These are phyloP conservation scores for Hipparchia sbordonii DNA, from an alignment of 2,888 invertebrate species.

Conservation along the genomic window DNA sequence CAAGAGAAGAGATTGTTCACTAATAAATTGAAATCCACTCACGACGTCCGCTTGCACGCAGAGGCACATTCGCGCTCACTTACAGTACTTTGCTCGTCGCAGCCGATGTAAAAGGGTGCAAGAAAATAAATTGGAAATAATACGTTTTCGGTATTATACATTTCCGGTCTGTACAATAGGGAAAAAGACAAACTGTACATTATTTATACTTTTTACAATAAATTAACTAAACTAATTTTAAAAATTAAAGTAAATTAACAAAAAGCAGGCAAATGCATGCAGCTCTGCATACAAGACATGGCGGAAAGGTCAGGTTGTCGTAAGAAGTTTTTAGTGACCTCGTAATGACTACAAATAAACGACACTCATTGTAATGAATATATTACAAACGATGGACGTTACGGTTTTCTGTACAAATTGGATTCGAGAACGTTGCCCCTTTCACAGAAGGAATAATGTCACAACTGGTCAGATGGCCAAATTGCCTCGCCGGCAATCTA, in stretches of 20 bases:
- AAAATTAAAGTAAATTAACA: conserved; percentile 83
- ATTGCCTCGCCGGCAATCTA: conserved; percentile 73
- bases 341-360: conserved; percentile 84
- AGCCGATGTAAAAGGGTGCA: conserved; percentile 87
- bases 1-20: conserved; percentile 61
- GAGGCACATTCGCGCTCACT: conserved; percentile 68
- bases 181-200: conserved; percentile 80
- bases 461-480: conserved; percentile 86
- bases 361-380: conserved; percentile 86
- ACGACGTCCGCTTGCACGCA: conserved; percentile 64
- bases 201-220: conserved; percentile 80
- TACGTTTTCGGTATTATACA: conserved; percentile 82
- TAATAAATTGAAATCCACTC: conserved; percentile 61
- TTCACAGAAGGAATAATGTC: conserved; percentile 94
- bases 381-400: conserved; percentile 83
- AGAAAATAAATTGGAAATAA: conserved; percentile 86
- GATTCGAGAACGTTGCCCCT: conserved; percentile 90
- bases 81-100: conserved; percentile 87
- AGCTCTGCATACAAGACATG: conserved; percentile 84
- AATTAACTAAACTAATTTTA: conserved; percentile 81
- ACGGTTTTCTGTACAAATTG: conserved; percentile 78
- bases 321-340: conserved; percentile 83
- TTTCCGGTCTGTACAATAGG: conserved; percentile 78
- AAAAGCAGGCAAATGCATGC: conserved; percentile 89
- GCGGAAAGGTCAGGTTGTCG: conserved; percentile 87